Base-by-base conservation (phyloP, 2,888 invertebrate genomes). In the Drosophila kuntzei region DNA sequence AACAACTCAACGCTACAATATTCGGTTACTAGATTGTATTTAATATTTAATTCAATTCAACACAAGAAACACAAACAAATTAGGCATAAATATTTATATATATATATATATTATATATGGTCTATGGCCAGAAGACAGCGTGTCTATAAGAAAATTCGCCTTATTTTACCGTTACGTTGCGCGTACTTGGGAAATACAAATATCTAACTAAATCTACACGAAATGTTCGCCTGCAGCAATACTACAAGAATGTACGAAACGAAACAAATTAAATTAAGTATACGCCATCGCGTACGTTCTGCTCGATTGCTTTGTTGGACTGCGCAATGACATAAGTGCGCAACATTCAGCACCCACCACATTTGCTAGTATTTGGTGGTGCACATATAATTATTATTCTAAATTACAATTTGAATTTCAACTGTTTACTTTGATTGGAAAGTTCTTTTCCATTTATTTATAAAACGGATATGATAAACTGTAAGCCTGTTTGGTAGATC, bases 221-320 rank as follows among this genome's bases (percentile, higher is more conserved):
- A 57, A 82, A 73, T 47, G 43, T 29, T 39, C 63, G 70, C 22
- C 66, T 57, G 32, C 54, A 22, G 66, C 49, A 70, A 60, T 66
- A 59, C 87, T 77, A 76, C 61, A 70, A 59, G 70, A 87, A 84
- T 70, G 67, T 46, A 67, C 50, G 67, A 75, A 64, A 61, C 71
- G 86, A 88, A 62, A 69, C 81, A 85, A 85, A 85, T 85, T 85
- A 85, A 87, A 85, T 85, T 85, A 85, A 65, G 87, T 87, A 87
- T 81, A 79, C 77, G 79, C 68, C 77, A 71, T 41, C 64, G 72
- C 59, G 71, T 61, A 67, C 66, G 47, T 50, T 62, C 61, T 37
- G 46, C 57, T 51, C 34, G 41, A 50, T 49, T 47, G 66, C 66
- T 59, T 62, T 64, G 46, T 49, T 49, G 55, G 41, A 22, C 59